phyloP scores from a whole-genome alignment of 2,888 invertebrate genomes.

The Campopleginae sp. region DNA sequence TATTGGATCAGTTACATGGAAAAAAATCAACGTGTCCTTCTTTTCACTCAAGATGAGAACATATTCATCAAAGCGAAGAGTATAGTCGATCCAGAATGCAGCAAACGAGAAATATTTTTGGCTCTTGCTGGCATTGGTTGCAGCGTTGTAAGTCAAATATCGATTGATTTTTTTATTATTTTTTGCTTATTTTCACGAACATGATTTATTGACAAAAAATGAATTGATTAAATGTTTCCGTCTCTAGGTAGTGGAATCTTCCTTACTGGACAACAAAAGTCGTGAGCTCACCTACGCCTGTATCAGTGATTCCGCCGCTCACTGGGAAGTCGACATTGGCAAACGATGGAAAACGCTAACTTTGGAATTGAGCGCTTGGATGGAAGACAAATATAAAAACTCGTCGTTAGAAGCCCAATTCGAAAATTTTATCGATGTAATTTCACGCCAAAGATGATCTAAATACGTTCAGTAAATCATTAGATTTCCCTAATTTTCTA shows the following conservation, averaged over 20 bases:
- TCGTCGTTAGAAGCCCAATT: conserved; percentile 90
- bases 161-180: conserved; percentile 2
- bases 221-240: conserved; percentile 16
- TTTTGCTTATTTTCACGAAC: neutral
- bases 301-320: conserved; percentile 88
- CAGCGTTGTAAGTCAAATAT: conserved; percentile 84
- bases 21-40: conserved; percentile 89
- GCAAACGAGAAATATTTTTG: conserved; percentile 88
- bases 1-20: conserved; percentile 93
- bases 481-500: neutral
- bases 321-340: conserved; percentile 93
- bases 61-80: conserved; percentile 83
- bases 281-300: conserved; percentile 90
- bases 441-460: conserved; percentile 40
- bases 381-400: conserved; percentile 91
- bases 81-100: conserved; percentile 88
- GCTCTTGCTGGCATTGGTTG: conserved; percentile 89
- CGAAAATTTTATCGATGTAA: conserved; percentile 90
- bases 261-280: conserved; percentile 72
- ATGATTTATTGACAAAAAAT: neutral
- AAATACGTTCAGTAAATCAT: neutral
- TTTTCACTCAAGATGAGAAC: conserved; percentile 91
- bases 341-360: conserved; percentile 92
- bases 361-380: conserved; percentile 91
- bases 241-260: conserved; percentile 73